Evolutionary conservation across 2,113 vertebrate genomes (phyloP).

Genomic region (Myxocyprinus asiaticus): DNA sequence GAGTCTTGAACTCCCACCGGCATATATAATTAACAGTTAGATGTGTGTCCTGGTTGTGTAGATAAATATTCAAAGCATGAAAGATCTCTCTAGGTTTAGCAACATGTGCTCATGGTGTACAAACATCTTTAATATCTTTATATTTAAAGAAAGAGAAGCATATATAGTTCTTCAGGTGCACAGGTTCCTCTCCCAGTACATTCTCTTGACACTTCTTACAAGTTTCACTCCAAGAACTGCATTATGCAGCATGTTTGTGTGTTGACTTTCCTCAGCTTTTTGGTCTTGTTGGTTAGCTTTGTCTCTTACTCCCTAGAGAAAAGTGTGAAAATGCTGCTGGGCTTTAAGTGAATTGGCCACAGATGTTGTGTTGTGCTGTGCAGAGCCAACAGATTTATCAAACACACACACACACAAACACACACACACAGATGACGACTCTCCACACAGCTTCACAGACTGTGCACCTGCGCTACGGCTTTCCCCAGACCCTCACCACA

Average conservation of each 20-base stretch:
- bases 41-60: background rate
- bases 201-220: too few species aligned
- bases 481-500: too few species aligned
- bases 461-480: background rate
- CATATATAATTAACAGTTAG: background rate
- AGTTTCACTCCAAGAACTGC: too few species aligned
- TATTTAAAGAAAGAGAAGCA: too few species aligned
- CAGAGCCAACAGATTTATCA: background rate
- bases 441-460: background rate
- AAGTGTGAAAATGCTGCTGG: background rate
- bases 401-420: background rate
- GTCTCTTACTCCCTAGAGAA: background rate
- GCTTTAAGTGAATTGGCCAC: background rate
- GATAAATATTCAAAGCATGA: background rate
- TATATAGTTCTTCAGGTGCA: too few species aligned
- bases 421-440: background rate
- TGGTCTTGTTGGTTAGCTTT: background rate
- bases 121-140: too few species aligned
- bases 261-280: background rate
- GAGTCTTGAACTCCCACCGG: too few species aligned
- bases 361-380: background rate
- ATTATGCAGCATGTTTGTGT: background rate
- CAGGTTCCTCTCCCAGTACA: too few species aligned
- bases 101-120: too few species aligned
- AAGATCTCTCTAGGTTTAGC: background rate